A percentile compares a stretch with the other conserved stretches of the same genome.
Conservation (phyloP, 2,113 vertebrate genomes). For the Emydocephalus ijimae region DNA sequence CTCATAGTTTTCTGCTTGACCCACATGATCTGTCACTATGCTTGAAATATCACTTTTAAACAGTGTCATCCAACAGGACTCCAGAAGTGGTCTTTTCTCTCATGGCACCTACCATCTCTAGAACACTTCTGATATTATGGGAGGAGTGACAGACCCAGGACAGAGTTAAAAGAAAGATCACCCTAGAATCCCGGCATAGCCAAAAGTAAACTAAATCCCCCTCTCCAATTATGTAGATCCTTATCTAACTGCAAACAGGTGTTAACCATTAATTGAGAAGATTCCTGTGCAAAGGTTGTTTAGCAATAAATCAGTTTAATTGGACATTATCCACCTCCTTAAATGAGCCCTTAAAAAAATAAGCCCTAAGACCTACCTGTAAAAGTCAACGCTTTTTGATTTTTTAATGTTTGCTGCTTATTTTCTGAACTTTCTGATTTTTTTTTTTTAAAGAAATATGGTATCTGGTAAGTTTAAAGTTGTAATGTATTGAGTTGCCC, state of each 20-base stretch:
- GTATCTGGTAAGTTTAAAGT: not conserved
- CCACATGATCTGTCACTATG: not conserved
- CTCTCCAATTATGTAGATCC: not conserved
- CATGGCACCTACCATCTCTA: not conserved
- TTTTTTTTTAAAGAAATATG: not conserved
- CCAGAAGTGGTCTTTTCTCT: not conserved
- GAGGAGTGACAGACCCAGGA: not conserved
- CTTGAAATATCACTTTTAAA: not conserved
- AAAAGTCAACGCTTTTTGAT: not conserved
- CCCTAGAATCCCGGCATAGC: not conserved
- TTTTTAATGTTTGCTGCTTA: not conserved
- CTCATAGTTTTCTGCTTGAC: not conserved
- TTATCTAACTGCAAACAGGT: not conserved
- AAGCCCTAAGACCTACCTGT: not conserved
- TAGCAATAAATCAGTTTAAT: not conserved
- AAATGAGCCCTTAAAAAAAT: not conserved
- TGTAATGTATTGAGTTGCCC: not conserved
- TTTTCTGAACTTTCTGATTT: not conserved
- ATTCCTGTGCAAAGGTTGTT: not conserved
- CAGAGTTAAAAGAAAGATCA: not conserved
- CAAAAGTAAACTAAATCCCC: not conserved
- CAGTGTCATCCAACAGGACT: not conserved
- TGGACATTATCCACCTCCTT: not conserved
- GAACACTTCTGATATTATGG: not conserved
- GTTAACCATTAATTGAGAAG: not conserved